Percentiles rank a stretch among this genome's conserved stretches.
Evolutionary conservation across 1,140 invertebrate species (phyloP).

Genomic region (Physella acuta): DNA sequence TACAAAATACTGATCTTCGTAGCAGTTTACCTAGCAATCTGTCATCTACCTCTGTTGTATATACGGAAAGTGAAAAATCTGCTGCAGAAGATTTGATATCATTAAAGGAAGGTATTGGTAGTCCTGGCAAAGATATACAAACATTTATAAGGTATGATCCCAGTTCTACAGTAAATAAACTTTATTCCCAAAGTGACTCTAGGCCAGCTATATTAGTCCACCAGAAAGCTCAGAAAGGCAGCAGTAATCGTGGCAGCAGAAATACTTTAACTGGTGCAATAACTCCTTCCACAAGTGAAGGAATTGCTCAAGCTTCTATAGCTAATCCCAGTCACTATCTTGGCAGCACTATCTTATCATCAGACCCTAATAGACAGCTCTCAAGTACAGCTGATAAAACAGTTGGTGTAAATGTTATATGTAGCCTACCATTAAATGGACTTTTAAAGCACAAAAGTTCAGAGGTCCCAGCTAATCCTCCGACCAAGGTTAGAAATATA

Average conservation of each 20-base stretch:
- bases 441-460: constrained; percentile 12
- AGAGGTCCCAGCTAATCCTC: background rate
- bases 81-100: constrained; percentile 25
- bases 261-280: constrained; percentile 15
- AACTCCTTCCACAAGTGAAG: constrained; percentile 15
- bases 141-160: background rate
- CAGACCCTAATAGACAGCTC: background rate
- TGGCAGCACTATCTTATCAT: background rate
- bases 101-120: constrained; percentile 16
- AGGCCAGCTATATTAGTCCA: background rate
- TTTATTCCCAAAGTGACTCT: constrained; percentile 6
- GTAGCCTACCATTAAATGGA: background rate
- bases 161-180: background rate
- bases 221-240: constrained; percentile 17
- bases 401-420: constrained; percentile 10
- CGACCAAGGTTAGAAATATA: constrained; percentile 4
- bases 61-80: constrained; percentile 22
- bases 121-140: background rate
- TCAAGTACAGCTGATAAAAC: background rate
- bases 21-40: background rate
- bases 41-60: background rate
- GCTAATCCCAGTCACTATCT: background rate
- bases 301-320: background rate
- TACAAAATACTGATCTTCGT: constrained; percentile 4
- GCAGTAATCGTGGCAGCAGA: constrained; percentile 14